A percentile compares a stretch with the other conserved stretches of the same genome.
Evolutionary conservation across 2,888 invertebrate species (phyloP).

Genomic region (Poecilobothrus nobilitatus): DNA sequence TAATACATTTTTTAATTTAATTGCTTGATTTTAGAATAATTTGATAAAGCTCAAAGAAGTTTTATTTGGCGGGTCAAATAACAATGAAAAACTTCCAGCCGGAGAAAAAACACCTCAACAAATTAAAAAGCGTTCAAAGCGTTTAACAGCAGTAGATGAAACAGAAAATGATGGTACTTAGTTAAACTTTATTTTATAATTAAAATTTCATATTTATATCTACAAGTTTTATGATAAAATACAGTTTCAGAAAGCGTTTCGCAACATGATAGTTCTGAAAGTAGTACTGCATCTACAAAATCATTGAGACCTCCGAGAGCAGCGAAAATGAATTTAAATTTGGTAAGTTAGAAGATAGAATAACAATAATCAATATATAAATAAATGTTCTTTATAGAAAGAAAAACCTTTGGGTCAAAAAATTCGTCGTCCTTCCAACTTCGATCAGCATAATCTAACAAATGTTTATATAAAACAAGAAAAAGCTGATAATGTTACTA

Average conservation of each 20-base stretch:
- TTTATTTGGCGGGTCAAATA: neutral
- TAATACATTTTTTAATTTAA: too few species aligned
- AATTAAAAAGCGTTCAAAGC: slow-evolving; percentile 35
- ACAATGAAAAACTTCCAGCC: neutral
- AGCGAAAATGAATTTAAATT: neutral
- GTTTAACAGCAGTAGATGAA: slow-evolving; percentile 27
- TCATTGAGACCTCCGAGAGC: neutral
- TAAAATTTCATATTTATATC: neutral
- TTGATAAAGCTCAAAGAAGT: neutral
- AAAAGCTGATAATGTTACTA: slow-evolving; percentile 33
- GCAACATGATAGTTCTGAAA: neutral
- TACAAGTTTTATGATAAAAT: neutral
- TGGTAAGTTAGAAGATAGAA: neutral
- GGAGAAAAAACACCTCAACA: slow-evolving; percentile 31
- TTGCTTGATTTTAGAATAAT: neutral
- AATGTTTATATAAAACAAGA: slow-evolving; percentile 32
- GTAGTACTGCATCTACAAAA: neutral
- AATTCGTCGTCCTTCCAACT: slow-evolving; percentile 31
- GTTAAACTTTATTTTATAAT: neutral
- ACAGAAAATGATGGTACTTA: slow-evolving; percentile 28
- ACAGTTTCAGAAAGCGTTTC: neutral
- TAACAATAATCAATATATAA: neutral
- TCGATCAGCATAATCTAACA: slow-evolving; percentile 15
- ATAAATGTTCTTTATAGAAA: slow-evolving; percentile 23
- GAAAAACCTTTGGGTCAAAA: slow-evolving; percentile 31